phyloP scores from a whole-genome alignment of 2,797 vertebrate species.

The Oceanodroma leucorhoa region DNA sequence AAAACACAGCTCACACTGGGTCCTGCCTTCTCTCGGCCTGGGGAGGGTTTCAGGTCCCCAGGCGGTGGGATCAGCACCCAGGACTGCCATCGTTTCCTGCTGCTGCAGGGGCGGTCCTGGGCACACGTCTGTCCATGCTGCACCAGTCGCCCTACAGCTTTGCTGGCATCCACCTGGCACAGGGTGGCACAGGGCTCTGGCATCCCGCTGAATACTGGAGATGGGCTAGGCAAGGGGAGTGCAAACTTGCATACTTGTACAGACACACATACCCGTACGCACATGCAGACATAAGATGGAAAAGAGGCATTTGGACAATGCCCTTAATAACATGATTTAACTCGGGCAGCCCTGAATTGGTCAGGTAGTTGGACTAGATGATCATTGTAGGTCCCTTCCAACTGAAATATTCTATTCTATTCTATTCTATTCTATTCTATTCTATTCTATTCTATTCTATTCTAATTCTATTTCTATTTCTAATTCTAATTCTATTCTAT shows the following conservation, averaged over 20 bases:
- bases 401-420: background rate
- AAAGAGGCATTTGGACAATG: background rate
- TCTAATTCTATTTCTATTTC: background rate
- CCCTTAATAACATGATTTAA: background rate
- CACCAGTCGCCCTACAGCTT: background rate
- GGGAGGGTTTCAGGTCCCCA: background rate
- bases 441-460: too few relatives aligned
- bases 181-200: accelerated
- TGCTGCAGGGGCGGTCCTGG: background rate
- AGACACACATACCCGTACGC: background rate
- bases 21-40: background rate
- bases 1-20: background rate
- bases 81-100: background rate
- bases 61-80: background rate
- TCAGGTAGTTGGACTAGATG: background rate
- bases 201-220: background rate
- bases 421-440: too few relatives aligned
- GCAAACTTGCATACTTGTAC: background rate
- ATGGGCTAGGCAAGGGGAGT: accelerated
- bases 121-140: accelerated
- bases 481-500: too few relatives aligned
- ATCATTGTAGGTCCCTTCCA: background rate
- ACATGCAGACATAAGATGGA: background rate
- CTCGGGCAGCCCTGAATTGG: background rate
- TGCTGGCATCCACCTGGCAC: background rate